Evolutionary conservation across 2,888 invertebrate species (phyloP).

Genomic region (Asteroscopus sphinx): DNA sequence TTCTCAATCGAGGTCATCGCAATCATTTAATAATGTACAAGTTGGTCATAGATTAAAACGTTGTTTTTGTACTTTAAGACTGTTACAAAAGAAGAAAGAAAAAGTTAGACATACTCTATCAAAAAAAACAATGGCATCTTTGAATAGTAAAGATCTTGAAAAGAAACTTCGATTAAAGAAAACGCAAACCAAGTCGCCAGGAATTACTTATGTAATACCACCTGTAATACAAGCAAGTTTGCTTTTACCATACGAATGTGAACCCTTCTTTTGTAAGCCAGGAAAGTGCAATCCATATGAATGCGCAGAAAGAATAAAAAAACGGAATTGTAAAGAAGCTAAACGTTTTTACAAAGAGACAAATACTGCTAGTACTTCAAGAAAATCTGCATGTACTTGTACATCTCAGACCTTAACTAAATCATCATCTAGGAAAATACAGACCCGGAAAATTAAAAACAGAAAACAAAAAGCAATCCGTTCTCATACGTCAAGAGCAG

Average conservation of each 20-base stretch:
- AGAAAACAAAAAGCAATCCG: conserved; percentile 11
- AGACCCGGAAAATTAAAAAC: conserved; percentile 5
- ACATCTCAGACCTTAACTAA: conserved; percentile 31
- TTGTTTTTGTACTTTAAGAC: conserved; percentile 65
- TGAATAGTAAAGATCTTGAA: conserved; percentile 3
- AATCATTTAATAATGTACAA: conserved; percentile 31
- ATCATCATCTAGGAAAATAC: conserved; percentile 14
- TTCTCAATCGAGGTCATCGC: conserved; percentile 32
- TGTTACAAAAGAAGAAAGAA: conserved; percentile 46
- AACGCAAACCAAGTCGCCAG: conserved; percentile 35
- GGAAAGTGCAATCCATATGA: conserved; percentile 61
- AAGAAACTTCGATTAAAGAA: background rate
- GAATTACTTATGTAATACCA: conserved; percentile 21
- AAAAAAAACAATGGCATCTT: conserved; percentile 36
- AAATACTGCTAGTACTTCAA: conserved; percentile 15
- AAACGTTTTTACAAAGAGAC: conserved; percentile 21
- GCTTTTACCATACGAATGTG: conserved; percentile 61
- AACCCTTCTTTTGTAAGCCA: conserved; percentile 59
- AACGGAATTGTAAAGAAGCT: conserved; percentile 8
- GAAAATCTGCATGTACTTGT: conserved; percentile 21
- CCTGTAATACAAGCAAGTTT: conserved; percentile 11
- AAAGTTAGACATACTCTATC: conserved; percentile 20
- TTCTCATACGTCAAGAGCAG: conserved; percentile 6
- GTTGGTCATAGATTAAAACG: conserved; percentile 46
- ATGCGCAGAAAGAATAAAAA: conserved; percentile 48